Evolutionary conservation across 2,797 vertebrate genomes (phyloP).

Genomic region (Siniperca obscura): DNA sequence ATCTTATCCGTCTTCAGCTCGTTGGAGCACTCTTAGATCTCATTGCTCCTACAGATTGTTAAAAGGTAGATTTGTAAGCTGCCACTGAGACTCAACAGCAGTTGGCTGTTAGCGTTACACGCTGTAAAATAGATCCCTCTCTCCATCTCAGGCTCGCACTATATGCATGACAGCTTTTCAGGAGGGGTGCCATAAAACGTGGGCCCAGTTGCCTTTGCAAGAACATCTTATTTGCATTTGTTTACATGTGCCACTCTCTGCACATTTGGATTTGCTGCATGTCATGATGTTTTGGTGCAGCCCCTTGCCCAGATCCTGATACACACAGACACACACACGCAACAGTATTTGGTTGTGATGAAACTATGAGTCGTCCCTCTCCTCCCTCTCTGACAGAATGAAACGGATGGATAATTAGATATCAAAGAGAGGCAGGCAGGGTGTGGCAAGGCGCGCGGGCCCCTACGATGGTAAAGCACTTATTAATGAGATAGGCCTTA

Average conservation of each 20-base stretch:
- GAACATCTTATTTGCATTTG: conserved; percentile 79
- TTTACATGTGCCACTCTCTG: conserved; percentile 76
- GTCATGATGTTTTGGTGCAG: conserved; percentile 66
- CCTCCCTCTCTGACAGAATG: conserved; percentile 82
- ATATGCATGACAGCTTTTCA: conserved; percentile 64
- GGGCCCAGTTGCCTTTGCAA: conserved; percentile 38
- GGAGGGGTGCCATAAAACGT: conserved; percentile 33
- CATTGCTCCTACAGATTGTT: conserved; percentile 56
- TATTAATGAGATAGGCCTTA: conserved; percentile 98
- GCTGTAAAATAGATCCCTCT: conserved; percentile 52
- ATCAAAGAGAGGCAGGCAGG: conserved; percentile 87
- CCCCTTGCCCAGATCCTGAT: conserved; percentile 63
- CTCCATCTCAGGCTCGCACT: conserved; percentile 52
- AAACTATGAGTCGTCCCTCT: conserved; percentile 77
- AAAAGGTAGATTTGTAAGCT: conserved; percentile 59
- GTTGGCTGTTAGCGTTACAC: conserved; percentile 33
- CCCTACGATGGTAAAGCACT: conserved; percentile 94
- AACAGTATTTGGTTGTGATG: conserved; percentile 75
- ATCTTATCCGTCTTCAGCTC: conserved; percentile 57
- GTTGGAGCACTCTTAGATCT: conserved; percentile 45
- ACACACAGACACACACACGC: conserved; percentile 45
- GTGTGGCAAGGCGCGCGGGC: conserved; percentile 87
- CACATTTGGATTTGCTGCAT: conserved; percentile 70
- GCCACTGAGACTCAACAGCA: conserved; percentile 41
- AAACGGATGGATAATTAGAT: conserved; percentile 88